A percentile compares a stretch with the other conserved stretches of the same genome.
These are phyloP conservation scores for Siderastrea radians DNA, from an alignment of 92 coral and sea anemone genomes.

Conservation along the genomic window DNA sequence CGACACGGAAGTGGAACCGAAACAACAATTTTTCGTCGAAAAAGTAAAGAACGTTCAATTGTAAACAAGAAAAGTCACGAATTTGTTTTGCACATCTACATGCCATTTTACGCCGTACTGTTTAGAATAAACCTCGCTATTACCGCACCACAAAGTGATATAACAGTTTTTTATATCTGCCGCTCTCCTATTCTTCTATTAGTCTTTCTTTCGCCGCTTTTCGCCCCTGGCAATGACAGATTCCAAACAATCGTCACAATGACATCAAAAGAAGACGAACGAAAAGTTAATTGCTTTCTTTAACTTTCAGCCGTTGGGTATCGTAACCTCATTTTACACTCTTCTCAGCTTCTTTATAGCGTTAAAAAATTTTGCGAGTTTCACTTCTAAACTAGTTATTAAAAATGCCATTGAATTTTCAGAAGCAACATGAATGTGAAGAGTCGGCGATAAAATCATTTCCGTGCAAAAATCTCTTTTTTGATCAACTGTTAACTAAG, in stretches of 20 bases:
- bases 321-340: not conserved
- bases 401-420: conserved; percentile 13
- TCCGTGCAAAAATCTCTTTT: not conserved
- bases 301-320: conserved; percentile 6
- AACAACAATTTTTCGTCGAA: not conserved
- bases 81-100: not conserved
- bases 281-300: conserved; percentile 24
- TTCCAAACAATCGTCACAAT: conserved; percentile 34
- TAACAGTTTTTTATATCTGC: conserved; percentile 21
- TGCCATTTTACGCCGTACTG: not conserved
- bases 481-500: not conserved
- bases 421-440: conserved; percentile 3
- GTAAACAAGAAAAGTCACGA: not conserved
- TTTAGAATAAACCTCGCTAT: conserved; percentile 26
- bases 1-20: conserved; percentile 23
- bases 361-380: not conserved
- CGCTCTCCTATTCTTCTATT: conserved; percentile 16
- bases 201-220: conserved; percentile 28
- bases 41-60: not conserved
- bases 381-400: not conserved
- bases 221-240: conserved; percentile 27
- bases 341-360: not conserved
- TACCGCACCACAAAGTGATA: conserved; percentile 11
- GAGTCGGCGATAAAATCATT: not conserved
- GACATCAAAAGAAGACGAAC: conserved; percentile 36